Conservation (phyloP, 1,140 invertebrate species). For the Achroia grisella region DNA sequence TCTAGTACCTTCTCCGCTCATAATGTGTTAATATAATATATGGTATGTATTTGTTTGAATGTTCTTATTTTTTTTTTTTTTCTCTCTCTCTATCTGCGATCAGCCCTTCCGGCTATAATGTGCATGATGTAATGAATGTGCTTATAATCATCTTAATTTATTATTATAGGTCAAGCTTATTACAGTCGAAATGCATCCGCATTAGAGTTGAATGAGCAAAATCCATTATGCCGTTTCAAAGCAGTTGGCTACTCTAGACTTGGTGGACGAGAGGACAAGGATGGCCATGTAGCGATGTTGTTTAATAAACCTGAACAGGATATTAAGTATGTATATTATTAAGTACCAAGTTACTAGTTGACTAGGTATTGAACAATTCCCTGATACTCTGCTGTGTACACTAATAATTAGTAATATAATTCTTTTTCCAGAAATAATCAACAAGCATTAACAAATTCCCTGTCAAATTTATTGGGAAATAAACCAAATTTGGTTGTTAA, state of each 20-base stretch:
- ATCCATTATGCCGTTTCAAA: slow-evolving; percentile 94
- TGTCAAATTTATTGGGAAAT: slow-evolving; percentile 83
- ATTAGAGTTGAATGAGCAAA: slow-evolving; percentile 90
- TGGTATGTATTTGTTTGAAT: no score
- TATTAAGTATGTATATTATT: slow-evolving; percentile 71
- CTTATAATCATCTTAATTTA: not conserved
- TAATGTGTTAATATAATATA: no score
- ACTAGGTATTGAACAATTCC: not conserved
- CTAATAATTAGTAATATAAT: not conserved
- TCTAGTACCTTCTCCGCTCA: no score
- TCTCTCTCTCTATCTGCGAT: no score
- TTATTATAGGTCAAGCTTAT: slow-evolving; percentile 79
- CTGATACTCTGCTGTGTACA: no score
- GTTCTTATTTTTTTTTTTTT: no score
- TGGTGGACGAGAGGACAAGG: slow-evolving; percentile 87
- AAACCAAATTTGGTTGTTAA: slow-evolving; percentile 87
- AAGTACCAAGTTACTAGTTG: no score
- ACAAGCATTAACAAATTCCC: slow-evolving; percentile 80
- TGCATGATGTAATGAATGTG: no score
- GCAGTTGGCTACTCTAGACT: slow-evolving; percentile 92
- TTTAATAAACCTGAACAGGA: slow-evolving; percentile 86
- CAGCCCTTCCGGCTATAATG: no score
- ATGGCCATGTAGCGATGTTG: slow-evolving; percentile 88
- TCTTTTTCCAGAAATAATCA: slow-evolving; percentile 77
- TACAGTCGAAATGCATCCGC: slow-evolving; percentile 83